Evolutionary conservation across 2,888 invertebrate species (phyloP).

Genomic region (Amiota mariae): DNA sequence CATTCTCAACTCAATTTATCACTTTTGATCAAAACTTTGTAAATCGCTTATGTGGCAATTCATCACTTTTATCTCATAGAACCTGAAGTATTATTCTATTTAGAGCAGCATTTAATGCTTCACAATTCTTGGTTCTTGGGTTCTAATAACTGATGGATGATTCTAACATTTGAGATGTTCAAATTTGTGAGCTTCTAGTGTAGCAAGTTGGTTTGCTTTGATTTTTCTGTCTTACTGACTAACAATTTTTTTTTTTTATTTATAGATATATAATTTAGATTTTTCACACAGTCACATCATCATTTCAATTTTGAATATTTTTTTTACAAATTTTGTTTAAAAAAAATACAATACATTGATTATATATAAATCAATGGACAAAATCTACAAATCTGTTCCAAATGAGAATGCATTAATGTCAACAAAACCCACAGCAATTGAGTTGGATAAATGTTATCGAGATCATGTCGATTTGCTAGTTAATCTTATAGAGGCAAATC

Average conservation of each 20-base stretch:
- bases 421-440: constrained; percentile 4
- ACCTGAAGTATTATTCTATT: too few relatives aligned
- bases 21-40: too few relatives aligned
- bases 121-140: too few relatives aligned
- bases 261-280: background rate
- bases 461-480: constrained; percentile 1
- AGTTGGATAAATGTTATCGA: background rate
- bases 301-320: background rate
- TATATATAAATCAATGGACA: background rate
- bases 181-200: background rate
- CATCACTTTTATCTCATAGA: too few relatives aligned
- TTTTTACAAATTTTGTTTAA: constrained; percentile 3
- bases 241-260: too few relatives aligned
- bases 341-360: background rate
- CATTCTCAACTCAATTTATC: too few relatives aligned
- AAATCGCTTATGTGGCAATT: too few relatives aligned
- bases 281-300: background rate
- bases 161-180: background rate
- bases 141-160: too few relatives aligned
- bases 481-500: background rate
- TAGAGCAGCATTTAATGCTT: too few relatives aligned
- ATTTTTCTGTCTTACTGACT: background rate
- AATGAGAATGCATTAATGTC: background rate
- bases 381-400: background rate
- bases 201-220: background rate